Evolutionary conservation across 2,888 invertebrate genomes (phyloP).

Genomic region (Pseudanteris insignis): DNA sequence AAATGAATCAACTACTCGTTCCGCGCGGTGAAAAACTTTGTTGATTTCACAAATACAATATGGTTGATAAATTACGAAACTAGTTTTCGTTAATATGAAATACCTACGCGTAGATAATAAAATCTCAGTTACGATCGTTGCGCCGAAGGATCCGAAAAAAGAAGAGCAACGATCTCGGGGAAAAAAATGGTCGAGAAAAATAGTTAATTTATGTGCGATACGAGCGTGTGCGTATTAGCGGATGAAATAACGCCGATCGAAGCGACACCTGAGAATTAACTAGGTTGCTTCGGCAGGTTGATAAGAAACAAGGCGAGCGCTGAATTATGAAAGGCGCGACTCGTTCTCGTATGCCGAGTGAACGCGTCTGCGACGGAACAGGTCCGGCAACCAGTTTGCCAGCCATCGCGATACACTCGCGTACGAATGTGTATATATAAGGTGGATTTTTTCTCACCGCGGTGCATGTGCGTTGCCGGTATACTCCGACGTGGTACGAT

Average conservation of each 20-base stretch:
- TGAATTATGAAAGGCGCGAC: constrained; percentile 17
- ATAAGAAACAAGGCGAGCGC: constrained; percentile 20
- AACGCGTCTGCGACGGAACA: constrained; percentile 14
- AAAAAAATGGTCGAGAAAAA: neutral
- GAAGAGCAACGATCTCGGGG: neutral
- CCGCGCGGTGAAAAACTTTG: too few relatives aligned
- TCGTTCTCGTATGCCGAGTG: constrained; percentile 9
- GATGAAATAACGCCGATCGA: constrained; percentile 3
- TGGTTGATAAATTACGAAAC: too few relatives aligned
- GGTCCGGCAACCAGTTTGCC: constrained; percentile 41
- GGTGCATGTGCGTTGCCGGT: constrained; percentile 13
- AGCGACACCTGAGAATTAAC: constrained; percentile 11
- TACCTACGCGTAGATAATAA: too few relatives aligned
- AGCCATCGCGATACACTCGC: constrained; percentile 21
- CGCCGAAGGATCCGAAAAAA: too few relatives aligned
- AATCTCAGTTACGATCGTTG: too few relatives aligned
- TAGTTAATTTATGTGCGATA: neutral
- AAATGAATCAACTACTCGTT: too few relatives aligned
- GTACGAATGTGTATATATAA: constrained; percentile 19
- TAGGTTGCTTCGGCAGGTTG: constrained; percentile 19
- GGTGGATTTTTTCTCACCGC: neutral
- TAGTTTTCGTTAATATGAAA: too few relatives aligned
- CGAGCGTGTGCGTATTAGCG: neutral
- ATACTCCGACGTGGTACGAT: constrained; percentile 27
- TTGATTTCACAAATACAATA: too few relatives aligned